Base-by-base conservation (phyloP, 2,113 vertebrate genomes). In the Thalassarche chlororhynchos region DNA sequence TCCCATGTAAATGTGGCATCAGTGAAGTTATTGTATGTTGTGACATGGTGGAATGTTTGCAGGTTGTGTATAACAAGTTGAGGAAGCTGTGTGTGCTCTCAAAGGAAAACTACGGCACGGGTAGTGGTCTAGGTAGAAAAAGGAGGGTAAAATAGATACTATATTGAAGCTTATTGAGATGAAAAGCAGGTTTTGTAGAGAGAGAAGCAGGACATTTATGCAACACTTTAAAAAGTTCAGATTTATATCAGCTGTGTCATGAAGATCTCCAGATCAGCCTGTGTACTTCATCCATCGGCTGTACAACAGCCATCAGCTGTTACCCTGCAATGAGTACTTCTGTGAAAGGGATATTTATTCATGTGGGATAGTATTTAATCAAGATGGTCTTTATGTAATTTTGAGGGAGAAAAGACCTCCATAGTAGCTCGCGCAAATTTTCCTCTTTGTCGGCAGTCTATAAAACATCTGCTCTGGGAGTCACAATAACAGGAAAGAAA, bases 61-160 rank as follows among this genome's bases (percentile, higher is more conserved):
- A 8, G 34, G 15, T 64, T 8, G 6, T 32, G 2, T 85, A 2
- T 87, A 38, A 76, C 49, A 49, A 71, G 12, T 18, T 36, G 32
- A 75, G 47, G 44, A 82, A 76, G 31, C 20, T 62, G 28, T 31
- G 14, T 52, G 47, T 79, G 16, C 14, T 90, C 13, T 89, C 46
- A 26, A 8, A 55, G 64, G 79, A 36, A 83, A 80, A 76, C 18
- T 2, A 4, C 1, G 3, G 20, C 44, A 40, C 1, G 0, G 8
- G 23, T 38, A 23, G 15, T 68, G 3, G 24, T 81, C 31, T 52
- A 36, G 34, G 32, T 52, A 49, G 46, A 54, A 75, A 75, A 84
- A 12, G 18, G 17, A 77, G n/a, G 57, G n/a, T 57, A 52, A 77
- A 77, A 68, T 11, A 12, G 9, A 6, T 55, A 2, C 3, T 72